These are phyloP conservation scores for Anneissia japonica DNA, from an alignment of 35 echinoderm and acorn worm species.

Conservation along the genomic window DNA sequence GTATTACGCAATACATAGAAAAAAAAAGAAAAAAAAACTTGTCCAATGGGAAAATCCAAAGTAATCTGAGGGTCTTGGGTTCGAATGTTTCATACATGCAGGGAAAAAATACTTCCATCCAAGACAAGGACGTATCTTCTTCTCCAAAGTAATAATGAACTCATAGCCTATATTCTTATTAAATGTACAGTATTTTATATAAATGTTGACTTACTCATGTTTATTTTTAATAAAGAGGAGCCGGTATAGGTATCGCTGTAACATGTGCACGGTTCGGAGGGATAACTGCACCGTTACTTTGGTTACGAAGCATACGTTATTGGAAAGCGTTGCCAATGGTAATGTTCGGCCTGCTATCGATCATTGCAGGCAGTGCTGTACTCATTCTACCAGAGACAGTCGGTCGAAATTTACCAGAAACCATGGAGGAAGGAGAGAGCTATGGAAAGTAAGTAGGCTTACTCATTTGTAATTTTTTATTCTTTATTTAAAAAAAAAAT, in stretches of 20 bases:
- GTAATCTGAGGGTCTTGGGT: too few species aligned
- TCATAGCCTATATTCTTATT: background rate
- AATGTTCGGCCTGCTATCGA: slow-evolving; percentile 38
- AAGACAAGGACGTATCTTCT: too few species aligned
- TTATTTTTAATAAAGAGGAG: background rate
- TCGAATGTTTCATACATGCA: too few species aligned
- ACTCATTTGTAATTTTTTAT: too few species aligned
- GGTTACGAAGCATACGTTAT: background rate
- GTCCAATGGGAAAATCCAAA: too few species aligned
- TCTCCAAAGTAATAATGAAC: background rate
- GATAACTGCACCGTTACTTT: background rate
- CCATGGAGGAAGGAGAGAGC: slow-evolving; percentile 61
- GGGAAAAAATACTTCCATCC: too few species aligned
- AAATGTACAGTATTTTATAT: background rate
- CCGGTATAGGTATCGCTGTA: background rate
- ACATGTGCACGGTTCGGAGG: background rate
- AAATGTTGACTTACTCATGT: background rate
- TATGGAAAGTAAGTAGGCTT: slow-evolving; percentile 44
- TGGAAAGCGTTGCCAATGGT: slow-evolving; percentile 54
- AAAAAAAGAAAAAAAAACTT: too few species aligned
- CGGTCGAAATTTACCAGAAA: slow-evolving; percentile 53
- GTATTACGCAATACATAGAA: too few species aligned
- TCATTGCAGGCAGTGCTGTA: slow-evolving; percentile 37
- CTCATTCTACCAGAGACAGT: slow-evolving; percentile 57
- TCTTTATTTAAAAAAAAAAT: too few species aligned